These are phyloP conservation scores for Theropithecus gelada DNA, from an alignment of 2,113 vertebrate genomes.

Conservation along the genomic window DNA sequence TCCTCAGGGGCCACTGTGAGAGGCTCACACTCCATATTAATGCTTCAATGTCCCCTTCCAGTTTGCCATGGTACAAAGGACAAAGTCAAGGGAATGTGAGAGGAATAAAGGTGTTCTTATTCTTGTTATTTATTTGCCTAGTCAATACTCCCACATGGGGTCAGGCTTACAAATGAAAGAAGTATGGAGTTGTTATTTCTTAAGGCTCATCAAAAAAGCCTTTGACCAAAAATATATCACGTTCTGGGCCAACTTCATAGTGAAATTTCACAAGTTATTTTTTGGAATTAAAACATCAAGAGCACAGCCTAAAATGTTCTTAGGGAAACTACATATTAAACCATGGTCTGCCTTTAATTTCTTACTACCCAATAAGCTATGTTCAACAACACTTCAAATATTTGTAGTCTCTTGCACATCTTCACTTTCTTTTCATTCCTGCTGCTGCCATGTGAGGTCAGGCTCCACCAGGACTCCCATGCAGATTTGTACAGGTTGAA, in stretches of 20 bases:
- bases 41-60: constrained; percentile 50
- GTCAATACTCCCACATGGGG: constrained; percentile 63
- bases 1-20: constrained; percentile 20
- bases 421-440: neutral
- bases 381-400: neutral
- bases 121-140: constrained; percentile 76
- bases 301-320: constrained; percentile 45
- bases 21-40: constrained; percentile 13
- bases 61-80: constrained; percentile 62
- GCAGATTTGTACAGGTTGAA: neutral
- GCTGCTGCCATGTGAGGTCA: neutral
- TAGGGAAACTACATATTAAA: constrained; percentile 24
- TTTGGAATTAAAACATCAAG: constrained; percentile 58
- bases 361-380: neutral
- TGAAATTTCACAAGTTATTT: constrained; percentile 58
- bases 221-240: constrained; percentile 72
- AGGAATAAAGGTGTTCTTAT: constrained; percentile 77
- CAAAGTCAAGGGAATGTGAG: constrained; percentile 67
- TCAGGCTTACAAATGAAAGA: constrained; percentile 71
- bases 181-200: constrained; percentile 69
- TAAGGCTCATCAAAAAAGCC: constrained; percentile 73
- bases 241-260: constrained; percentile 25
- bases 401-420: neutral
- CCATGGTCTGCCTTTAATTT: constrained; percentile 3
- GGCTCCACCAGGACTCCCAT: rapidly evolving